phyloP scores from a whole-genome alignment of 2,888 invertebrate species.

The Thereva unica region DNA sequence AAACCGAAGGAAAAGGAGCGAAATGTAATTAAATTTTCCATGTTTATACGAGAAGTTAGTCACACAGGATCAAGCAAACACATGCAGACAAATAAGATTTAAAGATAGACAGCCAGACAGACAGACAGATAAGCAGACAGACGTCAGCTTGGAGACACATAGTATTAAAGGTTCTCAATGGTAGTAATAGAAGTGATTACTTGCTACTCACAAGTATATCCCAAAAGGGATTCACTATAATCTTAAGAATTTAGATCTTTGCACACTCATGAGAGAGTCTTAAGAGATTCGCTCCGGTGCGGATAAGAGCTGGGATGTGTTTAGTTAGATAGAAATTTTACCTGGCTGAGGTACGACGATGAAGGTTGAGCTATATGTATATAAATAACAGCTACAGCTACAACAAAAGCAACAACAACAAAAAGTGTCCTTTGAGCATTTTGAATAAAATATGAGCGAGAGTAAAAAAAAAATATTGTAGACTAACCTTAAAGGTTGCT shows the following conservation, averaged over 20 bases:
- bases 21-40: conserved; percentile 30
- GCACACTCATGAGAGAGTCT: too few species aligned
- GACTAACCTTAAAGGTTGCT: not conserved
- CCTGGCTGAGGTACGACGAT: too few species aligned
- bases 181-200: conserved; percentile 15
- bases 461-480: conserved; percentile 13
- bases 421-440: too few species aligned
- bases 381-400: too few species aligned
- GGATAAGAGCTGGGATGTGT: too few species aligned
- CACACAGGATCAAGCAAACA: conserved; percentile 23
- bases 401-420: too few species aligned
- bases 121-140: conserved; percentile 23
- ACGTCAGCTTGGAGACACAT: conserved; percentile 14
- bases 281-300: too few species aligned
- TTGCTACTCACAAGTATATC: conserved; percentile 1
- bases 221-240: not conserved
- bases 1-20: not conserved
- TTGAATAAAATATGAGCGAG: too few species aligned
- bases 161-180: conserved; percentile 24
- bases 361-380: too few species aligned
- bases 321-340: too few species aligned
- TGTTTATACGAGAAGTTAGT: conserved; percentile 29
- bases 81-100: conserved; percentile 13
- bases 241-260: too few species aligned
- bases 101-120: not conserved